These are phyloP conservation scores for Chaetodon auriga DNA, from an alignment of 2,113 vertebrate genomes.

Conservation along the genomic window DNA sequence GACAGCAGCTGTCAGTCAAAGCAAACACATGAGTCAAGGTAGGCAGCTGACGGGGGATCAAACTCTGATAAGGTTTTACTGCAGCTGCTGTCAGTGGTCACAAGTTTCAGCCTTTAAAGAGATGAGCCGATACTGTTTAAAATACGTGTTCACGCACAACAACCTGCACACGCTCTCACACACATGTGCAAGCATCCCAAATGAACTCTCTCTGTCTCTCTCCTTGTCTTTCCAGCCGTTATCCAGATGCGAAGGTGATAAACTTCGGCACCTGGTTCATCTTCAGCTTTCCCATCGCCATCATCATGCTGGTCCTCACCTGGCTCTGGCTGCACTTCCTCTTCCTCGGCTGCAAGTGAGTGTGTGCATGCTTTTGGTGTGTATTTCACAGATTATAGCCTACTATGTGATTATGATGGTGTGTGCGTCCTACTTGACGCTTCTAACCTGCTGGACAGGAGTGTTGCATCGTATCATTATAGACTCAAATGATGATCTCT, in stretches of 20 bases:
- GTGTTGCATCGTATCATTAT: constrained; percentile 50
- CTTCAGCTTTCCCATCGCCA: constrained; percentile 96
- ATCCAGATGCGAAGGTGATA: constrained; percentile 93
- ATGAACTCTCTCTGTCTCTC: not conserved
- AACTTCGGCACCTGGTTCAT: constrained; percentile 99
- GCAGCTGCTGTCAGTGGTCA: not conserved
- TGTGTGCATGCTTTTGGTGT: constrained; percentile 39
- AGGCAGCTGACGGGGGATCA: not conserved
- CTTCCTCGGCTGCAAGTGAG: constrained; percentile 99
- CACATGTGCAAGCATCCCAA: not conserved
- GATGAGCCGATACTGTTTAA: not conserved
- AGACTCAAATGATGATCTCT: constrained; percentile 42
- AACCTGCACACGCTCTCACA: not conserved
- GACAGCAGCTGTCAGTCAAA: constrained; percentile 35
- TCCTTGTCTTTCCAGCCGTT: constrained; percentile 86
- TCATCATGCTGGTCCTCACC: constrained; percentile 96
- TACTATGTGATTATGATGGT: constrained; percentile 61
- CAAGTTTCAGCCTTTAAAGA: too few relatives aligned
- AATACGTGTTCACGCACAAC: not conserved
- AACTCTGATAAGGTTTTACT: not conserved
- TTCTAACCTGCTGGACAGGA: not conserved
- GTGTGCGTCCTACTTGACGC: not conserved
- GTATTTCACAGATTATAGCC: not conserved
- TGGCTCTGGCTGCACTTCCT: constrained; percentile 99
- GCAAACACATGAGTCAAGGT: constrained; percentile 32